Evolutionary conservation across 2,797 vertebrate species (phyloP).

Genomic region (Acrossocheilus fasciatus): DNA sequence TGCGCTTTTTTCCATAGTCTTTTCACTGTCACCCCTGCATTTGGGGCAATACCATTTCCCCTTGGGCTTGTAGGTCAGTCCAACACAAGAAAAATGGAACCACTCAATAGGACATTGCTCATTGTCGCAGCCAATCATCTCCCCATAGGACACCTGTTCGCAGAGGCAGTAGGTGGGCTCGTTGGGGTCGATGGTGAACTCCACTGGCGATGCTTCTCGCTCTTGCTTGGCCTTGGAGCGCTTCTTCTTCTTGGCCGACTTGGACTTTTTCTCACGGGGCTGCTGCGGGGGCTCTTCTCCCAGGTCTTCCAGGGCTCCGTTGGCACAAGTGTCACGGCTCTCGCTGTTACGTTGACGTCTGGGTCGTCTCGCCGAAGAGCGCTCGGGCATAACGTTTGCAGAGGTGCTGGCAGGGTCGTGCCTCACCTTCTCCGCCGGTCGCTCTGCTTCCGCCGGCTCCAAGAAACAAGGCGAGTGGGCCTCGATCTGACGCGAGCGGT

Average conservation of each 20-base stretch:
- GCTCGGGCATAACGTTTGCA: slow-evolving; percentile 76
- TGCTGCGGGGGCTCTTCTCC: slow-evolving; percentile 85
- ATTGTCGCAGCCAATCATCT: slow-evolving; percentile 99
- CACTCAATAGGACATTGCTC: slow-evolving; percentile 97
- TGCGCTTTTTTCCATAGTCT: slow-evolving; percentile 98
- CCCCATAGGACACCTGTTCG: slow-evolving; percentile 96
- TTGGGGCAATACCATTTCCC: slow-evolving; percentile 99
- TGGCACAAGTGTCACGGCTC: slow-evolving; percentile 91
- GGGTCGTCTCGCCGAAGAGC: slow-evolving; percentile 87
- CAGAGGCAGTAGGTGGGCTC: slow-evolving; percentile 98
- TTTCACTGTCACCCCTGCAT: slow-evolving; percentile 97
- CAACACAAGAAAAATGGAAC: slow-evolving; percentile 98
- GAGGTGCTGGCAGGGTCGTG: slow-evolving; percentile 70
- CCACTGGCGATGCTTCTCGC: slow-evolving; percentile 91
- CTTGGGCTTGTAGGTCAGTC: slow-evolving; percentile 97
- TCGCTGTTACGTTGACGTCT: slow-evolving; percentile 93
- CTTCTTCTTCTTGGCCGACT: slow-evolving; percentile 97
- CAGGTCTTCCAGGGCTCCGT: slow-evolving; percentile 84
- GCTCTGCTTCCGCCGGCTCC: slow-evolving; percentile 85
- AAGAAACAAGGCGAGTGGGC: slow-evolving; percentile 89
- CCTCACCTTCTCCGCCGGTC: slow-evolving; percentile 72
- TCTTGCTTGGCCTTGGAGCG: slow-evolving; percentile 95
- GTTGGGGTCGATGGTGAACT: slow-evolving; percentile 95
- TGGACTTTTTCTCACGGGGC: slow-evolving; percentile 92
- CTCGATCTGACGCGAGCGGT: slow-evolving; percentile 94